Evolutionary conservation across 2,888 invertebrate genomes (phyloP).

Genomic region (Thymelicus acteon): DNA sequence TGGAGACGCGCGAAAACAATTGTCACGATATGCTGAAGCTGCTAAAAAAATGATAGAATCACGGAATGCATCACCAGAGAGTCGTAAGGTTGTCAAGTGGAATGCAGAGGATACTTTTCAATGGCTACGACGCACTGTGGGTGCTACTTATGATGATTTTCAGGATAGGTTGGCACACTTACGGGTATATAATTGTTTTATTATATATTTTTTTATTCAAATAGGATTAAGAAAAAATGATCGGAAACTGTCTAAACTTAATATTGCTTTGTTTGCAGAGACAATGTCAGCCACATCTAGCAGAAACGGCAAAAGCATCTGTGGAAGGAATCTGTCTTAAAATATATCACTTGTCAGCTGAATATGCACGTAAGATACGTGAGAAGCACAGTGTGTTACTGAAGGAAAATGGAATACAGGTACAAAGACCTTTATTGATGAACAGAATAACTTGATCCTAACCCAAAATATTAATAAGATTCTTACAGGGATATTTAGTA

Average conservation of each 20-base stretch:
- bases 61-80: constrained; percentile 95
- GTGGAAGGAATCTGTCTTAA: constrained; percentile 98
- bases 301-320: constrained; percentile 96
- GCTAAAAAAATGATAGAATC: constrained; percentile 98
- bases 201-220: no score
- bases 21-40: constrained; percentile 97
- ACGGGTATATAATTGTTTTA: constrained; percentile 78
- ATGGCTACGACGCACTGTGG: constrained; percentile 96
- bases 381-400: constrained; percentile 93
- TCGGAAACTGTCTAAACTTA: background rate
- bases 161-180: constrained; percentile 95
- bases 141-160: constrained; percentile 97
- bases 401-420: constrained; percentile 93
- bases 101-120: constrained; percentile 99
- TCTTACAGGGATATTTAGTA: constrained; percentile 4
- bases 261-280: constrained; percentile 78
- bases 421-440: constrained; percentile 42
- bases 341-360: constrained; percentile 95
- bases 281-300: constrained; percentile 97
- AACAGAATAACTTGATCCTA: background rate
- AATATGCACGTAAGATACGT: constrained; percentile 95
- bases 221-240: background rate
- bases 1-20: constrained; percentile 97
- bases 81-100: constrained; percentile 99
- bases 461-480: background rate